These are phyloP conservation scores for Penaeus monodon DNA, from an alignment of 2,888 invertebrate species.

Conservation along the genomic window DNA sequence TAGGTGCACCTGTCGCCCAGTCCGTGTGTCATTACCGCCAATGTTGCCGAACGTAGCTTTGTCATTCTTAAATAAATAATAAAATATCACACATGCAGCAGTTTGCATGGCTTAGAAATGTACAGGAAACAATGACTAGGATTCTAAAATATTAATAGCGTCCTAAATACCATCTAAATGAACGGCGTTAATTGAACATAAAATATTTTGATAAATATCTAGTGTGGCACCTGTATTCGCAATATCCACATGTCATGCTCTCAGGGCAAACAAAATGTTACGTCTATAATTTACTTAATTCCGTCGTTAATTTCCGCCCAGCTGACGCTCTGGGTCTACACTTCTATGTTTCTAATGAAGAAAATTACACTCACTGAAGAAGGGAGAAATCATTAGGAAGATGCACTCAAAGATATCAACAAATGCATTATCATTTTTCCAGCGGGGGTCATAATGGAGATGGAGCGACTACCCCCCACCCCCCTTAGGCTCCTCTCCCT, in stretches of 20 bases:
- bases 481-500: no score
- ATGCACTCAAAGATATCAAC: no score
- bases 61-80: conserved; percentile 32
- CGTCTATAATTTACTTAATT: conserved; percentile 50
- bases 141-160: conserved; percentile 10
- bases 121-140: conserved; percentile 26
- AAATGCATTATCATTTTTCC: no score
- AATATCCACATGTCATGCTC: conserved; percentile 54
- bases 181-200: no score
- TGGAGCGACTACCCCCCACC: no score
- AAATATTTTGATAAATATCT: conserved; percentile 31
- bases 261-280: conserved; percentile 46
- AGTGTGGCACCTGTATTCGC: conserved; percentile 34
- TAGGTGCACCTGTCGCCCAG: conserved; percentile 33
- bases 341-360: conserved; percentile 19
- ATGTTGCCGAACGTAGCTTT: conserved; percentile 44
- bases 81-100: conserved; percentile 20
- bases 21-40: conserved; percentile 47
- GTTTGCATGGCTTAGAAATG: conserved; percentile 24
- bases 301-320: conserved; percentile 36
- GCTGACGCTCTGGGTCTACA: conserved; percentile 25
- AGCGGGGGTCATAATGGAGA: no score
- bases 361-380: conserved; percentile 26
- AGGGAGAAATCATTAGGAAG: conserved; percentile 16
- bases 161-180: neutral